Percentiles rank a stretch among this genome's conserved stretches.
Conservation (phyloP, 1,140 invertebrate genomes). For the Meloidogyne exigua region DNA sequence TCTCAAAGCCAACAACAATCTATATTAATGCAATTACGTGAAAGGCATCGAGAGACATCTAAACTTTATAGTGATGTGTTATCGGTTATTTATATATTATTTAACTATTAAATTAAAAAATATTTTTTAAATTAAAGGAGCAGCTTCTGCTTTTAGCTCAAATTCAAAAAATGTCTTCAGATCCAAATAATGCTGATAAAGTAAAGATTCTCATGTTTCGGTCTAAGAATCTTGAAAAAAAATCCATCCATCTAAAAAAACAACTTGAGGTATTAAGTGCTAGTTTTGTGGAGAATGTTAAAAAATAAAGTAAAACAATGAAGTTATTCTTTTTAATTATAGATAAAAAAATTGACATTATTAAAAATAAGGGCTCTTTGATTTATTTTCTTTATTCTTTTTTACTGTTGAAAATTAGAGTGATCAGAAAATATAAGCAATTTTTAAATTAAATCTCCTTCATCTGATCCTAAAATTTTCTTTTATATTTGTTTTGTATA, state of each 20-base stretch:
- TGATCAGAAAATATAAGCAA: background rate
- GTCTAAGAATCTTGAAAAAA: background rate
- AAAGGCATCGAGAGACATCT: background rate
- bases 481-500: background rate
- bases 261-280: background rate
- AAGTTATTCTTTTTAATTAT: background rate
- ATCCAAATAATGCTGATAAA: background rate
- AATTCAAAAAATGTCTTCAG: background rate
- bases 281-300: background rate
- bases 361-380: background rate
- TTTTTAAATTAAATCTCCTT: too few species aligned
- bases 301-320: background rate
- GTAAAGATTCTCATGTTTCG: background rate
- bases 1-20: background rate
- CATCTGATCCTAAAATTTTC: background rate
- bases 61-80: slow-evolving; percentile 1
- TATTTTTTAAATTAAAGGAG: background rate
- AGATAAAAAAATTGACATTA: background rate
- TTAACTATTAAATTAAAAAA: background rate
- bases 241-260: background rate
- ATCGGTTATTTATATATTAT: background rate
- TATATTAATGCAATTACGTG: background rate
- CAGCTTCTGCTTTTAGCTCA: background rate
- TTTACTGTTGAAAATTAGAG: slow-evolving; percentile 2
- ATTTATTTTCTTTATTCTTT: background rate